These are phyloP conservation scores for Zaprionus ghesquierei DNA, from an alignment of 1,140 invertebrate genomes.

Conservation along the genomic window DNA sequence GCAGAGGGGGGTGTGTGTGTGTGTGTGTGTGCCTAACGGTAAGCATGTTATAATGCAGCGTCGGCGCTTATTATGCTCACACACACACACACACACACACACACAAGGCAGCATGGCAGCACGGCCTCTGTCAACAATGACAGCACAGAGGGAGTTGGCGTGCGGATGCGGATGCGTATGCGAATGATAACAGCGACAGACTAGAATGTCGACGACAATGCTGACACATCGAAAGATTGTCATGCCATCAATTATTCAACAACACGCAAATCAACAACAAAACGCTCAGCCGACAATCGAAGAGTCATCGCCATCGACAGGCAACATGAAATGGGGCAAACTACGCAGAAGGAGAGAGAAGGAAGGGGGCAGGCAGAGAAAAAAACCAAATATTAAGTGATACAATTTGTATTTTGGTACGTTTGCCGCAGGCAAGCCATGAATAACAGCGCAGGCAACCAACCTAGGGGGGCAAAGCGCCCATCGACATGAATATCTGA, in stretches of 20 bases:
- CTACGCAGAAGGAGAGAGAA: not conserved
- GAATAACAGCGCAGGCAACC: slow-evolving; percentile 39
- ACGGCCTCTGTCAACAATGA: slow-evolving; percentile 58
- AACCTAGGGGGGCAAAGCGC: slow-evolving; percentile 13
- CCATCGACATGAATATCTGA: slow-evolving; percentile 75
- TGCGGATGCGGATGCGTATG: slow-evolving; percentile 23
- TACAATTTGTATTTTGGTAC: slow-evolving; percentile 62
- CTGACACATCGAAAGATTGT: slow-evolving; percentile 78
- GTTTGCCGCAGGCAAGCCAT: slow-evolving; percentile 68
- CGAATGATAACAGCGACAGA: slow-evolving; percentile 63
- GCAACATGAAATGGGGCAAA: not conserved
- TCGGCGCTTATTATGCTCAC: slow-evolving; percentile 67
- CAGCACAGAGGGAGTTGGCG: slow-evolving; percentile 17
- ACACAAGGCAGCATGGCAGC: not conserved
- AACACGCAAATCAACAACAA: slow-evolving; percentile 42
- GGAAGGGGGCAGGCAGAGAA: not conserved
- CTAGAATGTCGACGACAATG: slow-evolving; percentile 59
- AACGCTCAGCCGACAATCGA: slow-evolving; percentile 42
- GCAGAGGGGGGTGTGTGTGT: slow-evolving; percentile 1
- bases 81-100: slow-evolving; percentile 32
- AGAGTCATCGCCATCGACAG: slow-evolving; percentile 35
- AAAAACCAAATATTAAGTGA: slow-evolving; percentile 62
- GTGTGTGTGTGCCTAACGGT: slow-evolving; percentile 5
- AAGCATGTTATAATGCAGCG: slow-evolving; percentile 53
- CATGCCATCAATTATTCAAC: slow-evolving; percentile 75